A percentile compares a stretch with the other conserved stretches of the same genome.
Conservation (phyloP, 2,797 vertebrate species). For the Pyrocephalus nanus region DNA sequence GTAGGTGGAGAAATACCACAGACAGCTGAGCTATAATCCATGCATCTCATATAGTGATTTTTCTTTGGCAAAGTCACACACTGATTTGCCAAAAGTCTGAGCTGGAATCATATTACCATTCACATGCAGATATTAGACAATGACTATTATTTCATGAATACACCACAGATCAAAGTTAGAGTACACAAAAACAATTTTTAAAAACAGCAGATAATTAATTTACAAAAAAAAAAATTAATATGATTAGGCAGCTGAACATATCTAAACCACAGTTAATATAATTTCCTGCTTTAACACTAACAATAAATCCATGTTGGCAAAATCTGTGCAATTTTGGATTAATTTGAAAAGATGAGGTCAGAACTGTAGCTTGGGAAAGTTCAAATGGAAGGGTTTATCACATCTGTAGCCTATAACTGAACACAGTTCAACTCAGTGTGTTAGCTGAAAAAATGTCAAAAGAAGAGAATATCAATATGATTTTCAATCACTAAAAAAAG, state of each 20-base stretch:
- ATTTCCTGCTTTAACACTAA: constrained; percentile 1
- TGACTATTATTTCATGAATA: background rate
- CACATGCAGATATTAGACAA: background rate
- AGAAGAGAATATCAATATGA: background rate
- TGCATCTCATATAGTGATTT: background rate
- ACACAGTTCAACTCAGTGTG: background rate
- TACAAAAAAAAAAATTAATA: background rate
- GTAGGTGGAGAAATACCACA: constrained; percentile 27
- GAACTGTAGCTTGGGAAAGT: background rate
- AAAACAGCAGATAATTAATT: background rate
- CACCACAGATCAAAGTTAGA: background rate
- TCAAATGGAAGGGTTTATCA: background rate
- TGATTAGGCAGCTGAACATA: background rate
- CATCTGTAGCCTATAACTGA: background rate
- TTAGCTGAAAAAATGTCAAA: constrained; percentile 12
- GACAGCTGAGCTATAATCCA: constrained; percentile 10
- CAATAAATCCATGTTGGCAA: constrained; percentile 44
- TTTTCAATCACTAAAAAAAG: background rate
- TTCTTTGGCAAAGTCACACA: background rate
- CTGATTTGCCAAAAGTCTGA: background rate
- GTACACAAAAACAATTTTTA: background rate
- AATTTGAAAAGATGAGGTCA: constrained; percentile 38
- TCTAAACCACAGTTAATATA: background rate
- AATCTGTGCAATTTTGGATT: constrained; percentile 39
- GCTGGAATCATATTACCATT: background rate